Evolutionary conservation across 2,113 vertebrate genomes (phyloP), one percentile per base, ranked within the genome.

Genomic region (Lichenostomus cassidix): DNA sequence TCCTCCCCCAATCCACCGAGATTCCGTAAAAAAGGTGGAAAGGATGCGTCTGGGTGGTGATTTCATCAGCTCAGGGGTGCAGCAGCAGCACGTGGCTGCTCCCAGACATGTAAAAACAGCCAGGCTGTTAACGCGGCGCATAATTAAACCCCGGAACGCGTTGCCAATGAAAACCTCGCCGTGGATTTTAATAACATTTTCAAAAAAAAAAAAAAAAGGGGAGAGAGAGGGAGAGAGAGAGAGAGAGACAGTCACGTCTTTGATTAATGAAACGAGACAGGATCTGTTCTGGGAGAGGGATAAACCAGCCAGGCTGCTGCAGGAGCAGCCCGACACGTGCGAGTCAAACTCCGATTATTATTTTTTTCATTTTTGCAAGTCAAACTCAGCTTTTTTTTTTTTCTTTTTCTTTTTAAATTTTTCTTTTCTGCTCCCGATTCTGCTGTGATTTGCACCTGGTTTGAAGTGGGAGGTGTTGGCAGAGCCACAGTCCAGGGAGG

Each of bases 131-230:
- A 87, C 8, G 2, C 92, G n/a, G 86, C 6, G 65, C 74, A 64
- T 93, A 91, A 95, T 94, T 94, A 94, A 91, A 46, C 62, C 82
- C 77, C 21, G 87, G 56, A 29, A 87, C 33, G 71, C 80, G 31
- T 12, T 89, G 92, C 95, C 96, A 90, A 84, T 39, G 89, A 69
- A 90, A 92, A 93, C 81, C 92, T 95, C 49, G 9, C 86, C 31
- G 50, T 80, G 79, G 67, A 90, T 92, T 87, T 92, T 90, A 95
- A 88, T 89, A 90, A 90, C 50, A 19, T 59, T 76, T 49, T 28
- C 8, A 68, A 86, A 49, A 85, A 69, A 18, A 69, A 50, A 49
- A 50, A 47, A 56, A n/a, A 46, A 5, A n/a, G 9, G 16, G 17
- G 42, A 42, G 14, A 42, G 16, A 15, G 42, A 42, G 14, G 16